Evolutionary conservation across 1,140 invertebrate genomes (phyloP).

Genomic region (Lordiphosa collinella): DNA sequence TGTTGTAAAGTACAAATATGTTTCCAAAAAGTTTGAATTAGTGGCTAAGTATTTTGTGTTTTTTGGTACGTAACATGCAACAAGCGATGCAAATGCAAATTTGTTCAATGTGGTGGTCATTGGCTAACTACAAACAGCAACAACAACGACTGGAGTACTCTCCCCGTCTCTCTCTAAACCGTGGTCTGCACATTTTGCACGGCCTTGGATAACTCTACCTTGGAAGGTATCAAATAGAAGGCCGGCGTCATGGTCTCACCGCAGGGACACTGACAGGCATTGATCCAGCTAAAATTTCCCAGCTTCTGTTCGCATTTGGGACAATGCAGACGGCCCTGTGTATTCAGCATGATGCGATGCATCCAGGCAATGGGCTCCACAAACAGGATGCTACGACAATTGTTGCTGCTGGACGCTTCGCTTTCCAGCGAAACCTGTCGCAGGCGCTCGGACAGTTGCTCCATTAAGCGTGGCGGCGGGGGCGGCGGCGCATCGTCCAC

Average conservation of each 20-base stretch:
- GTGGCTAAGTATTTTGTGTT: slow-evolving; percentile 1
- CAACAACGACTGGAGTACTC: too few species aligned
- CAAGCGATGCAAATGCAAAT: too few species aligned
- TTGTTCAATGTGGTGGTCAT: too few species aligned
- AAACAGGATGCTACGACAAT: slow-evolving; percentile 87
- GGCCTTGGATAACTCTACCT: slow-evolving; percentile 91
- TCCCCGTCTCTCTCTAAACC: slow-evolving; percentile 80
- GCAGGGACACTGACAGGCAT: slow-evolving; percentile 91
- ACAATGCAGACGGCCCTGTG: slow-evolving; percentile 90
- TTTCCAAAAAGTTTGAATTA: slow-evolving; percentile 52
- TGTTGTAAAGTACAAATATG: slow-evolving; percentile 34
- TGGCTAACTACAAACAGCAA: too few species aligned
- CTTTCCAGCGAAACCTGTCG: slow-evolving; percentile 53
- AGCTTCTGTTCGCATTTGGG: slow-evolving; percentile 90
- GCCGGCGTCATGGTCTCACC: slow-evolving; percentile 90
- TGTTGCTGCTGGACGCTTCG: slow-evolving; percentile 34
- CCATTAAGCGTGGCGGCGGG: slow-evolving; percentile 51
- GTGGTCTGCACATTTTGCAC: slow-evolving; percentile 92
- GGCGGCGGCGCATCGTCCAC: slow-evolving; percentile 12
- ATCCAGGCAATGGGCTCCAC: slow-evolving; percentile 92
- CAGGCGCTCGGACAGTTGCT: slow-evolving; percentile 75
- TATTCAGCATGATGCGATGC: slow-evolving; percentile 84
- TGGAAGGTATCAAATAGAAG: slow-evolving; percentile 92
- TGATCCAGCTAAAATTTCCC: slow-evolving; percentile 91
- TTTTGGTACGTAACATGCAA: too few species aligned